Evolutionary conservation across 2,113 vertebrate species (phyloP).

Genomic region (Ginglymostoma cirratum): DNA sequence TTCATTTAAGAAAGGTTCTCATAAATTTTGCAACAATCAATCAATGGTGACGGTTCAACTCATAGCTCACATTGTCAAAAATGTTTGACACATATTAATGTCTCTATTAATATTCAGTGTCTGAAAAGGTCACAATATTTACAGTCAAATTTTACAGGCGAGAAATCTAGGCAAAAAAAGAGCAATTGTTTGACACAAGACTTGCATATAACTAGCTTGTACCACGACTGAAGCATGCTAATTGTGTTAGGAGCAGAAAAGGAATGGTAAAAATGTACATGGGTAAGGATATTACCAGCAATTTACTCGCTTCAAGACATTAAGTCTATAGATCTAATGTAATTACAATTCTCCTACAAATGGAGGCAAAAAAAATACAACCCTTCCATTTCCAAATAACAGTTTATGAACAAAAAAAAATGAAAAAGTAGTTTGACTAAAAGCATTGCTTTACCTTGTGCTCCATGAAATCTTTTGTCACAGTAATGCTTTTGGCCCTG

Average conservation of each 20-base stretch:
- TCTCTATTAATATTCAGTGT: conserved; percentile 29
- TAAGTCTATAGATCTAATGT: background rate
- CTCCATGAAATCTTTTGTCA: background rate
- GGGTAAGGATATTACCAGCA: conserved; percentile 21
- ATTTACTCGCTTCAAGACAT: conserved; percentile 3
- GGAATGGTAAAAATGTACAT: background rate
- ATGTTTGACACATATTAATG: conserved; percentile 14
- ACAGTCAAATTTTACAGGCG: background rate
- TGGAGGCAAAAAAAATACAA: conserved; percentile 8
- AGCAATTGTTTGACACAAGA: background rate
- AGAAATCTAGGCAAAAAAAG: background rate
- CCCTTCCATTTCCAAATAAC: background rate
- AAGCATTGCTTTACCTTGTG: background rate
- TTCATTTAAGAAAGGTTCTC: background rate
- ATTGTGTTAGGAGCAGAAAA: background rate
- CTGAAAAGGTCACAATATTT: conserved; percentile 34
- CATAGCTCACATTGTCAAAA: conserved; percentile 4
- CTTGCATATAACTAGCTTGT: background rate
- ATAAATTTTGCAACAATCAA: conserved; percentile 14
- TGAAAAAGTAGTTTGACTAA: conserved; percentile 1
- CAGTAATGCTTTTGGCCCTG: background rate
- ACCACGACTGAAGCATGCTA: background rate
- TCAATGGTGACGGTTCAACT: background rate
- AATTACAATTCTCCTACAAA: conserved; percentile 4
- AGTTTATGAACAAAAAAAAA: conserved; percentile 23